Conservation (phyloP, 1,140 invertebrate species). For the Bombus pyrosoma region DNA sequence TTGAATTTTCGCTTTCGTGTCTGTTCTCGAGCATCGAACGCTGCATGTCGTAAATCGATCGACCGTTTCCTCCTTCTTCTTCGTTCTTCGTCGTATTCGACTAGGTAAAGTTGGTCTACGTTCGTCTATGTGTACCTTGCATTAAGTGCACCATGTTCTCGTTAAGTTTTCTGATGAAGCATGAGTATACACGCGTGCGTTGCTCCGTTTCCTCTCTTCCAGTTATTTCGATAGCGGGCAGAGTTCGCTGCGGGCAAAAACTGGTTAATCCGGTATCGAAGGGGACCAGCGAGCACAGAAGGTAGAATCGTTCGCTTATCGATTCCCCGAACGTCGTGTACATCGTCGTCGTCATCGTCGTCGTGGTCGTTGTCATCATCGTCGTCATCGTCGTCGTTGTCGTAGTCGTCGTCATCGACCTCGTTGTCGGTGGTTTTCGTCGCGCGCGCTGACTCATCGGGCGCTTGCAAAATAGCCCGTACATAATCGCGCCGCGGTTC, state of each 20-base stretch:
- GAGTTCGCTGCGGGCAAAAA: conserved; percentile 24
- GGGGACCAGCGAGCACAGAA: neutral
- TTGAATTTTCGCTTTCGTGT: too few species aligned
- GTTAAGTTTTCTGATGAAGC: neutral
- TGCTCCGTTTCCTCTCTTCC: neutral
- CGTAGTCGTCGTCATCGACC: too few species aligned
- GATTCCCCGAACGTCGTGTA: neutral
- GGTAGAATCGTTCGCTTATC: conserved; percentile 45
- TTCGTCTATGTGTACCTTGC: neutral
- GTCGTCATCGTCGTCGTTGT: neutral
- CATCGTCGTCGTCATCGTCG: neutral
- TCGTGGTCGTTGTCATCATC: neutral
- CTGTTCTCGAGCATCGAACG: too few species aligned
- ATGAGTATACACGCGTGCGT: neutral
- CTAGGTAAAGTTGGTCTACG: neutral
- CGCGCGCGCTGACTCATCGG: conserved; percentile 26
- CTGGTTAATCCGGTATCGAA: conserved; percentile 45
- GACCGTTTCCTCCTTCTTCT: neutral
- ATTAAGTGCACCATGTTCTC: neutral
- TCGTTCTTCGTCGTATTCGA: neutral
- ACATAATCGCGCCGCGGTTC: conserved; percentile 4
- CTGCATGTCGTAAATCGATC: too few species aligned
- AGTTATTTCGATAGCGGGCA: conserved; percentile 22
- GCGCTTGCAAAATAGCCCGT: conserved; percentile 37
- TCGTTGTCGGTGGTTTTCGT: conserved; percentile 2